phyloP scores from a whole-genome alignment of 1,140 invertebrate genomes.

The Psilanteris sp. region DNA sequence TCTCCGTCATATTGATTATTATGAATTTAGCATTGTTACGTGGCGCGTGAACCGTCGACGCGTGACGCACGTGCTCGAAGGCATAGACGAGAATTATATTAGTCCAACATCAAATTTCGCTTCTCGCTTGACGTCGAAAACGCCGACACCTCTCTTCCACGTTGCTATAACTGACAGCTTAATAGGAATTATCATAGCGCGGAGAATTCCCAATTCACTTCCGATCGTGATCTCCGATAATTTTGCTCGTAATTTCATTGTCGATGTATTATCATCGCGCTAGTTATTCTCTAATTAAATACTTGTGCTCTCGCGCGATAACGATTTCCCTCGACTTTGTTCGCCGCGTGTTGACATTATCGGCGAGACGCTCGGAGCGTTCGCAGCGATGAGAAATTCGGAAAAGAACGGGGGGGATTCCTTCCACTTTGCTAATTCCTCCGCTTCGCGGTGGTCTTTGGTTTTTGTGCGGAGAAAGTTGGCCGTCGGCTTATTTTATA shows the following conservation, averaged over 20 bases:
- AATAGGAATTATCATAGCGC: constrained; percentile 63
- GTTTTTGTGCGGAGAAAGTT: too few species aligned
- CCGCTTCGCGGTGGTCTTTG: too few species aligned
- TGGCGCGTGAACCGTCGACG: constrained; percentile 49
- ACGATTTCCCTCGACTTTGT: constrained; percentile 46
- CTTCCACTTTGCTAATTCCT: too few species aligned
- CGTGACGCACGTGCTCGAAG: constrained; percentile 56
- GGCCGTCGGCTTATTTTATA: too few species aligned
- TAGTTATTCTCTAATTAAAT: constrained; percentile 57
- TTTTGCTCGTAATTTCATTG: constrained; percentile 60
- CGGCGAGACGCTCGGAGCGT: constrained; percentile 26
- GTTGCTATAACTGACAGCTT: constrained; percentile 57
- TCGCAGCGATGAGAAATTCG: too few species aligned
- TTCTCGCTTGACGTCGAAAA: constrained; percentile 55
- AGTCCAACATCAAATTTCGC: constrained; percentile 62
- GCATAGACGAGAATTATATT: constrained; percentile 59
- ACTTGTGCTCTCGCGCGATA: constrained; percentile 47
- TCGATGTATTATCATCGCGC: constrained; percentile 55
- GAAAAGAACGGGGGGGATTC: too few species aligned
- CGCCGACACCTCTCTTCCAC: constrained; percentile 57
- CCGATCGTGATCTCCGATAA: constrained; percentile 62
- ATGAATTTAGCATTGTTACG: constrained; percentile 42
- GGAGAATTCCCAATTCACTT: constrained; percentile 59
- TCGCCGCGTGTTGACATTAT: constrained; percentile 49
- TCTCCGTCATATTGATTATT: constrained; percentile 48